Base-by-base conservation (phyloP, 2,888 invertebrate species). In the Thalpophila matura region DNA sequence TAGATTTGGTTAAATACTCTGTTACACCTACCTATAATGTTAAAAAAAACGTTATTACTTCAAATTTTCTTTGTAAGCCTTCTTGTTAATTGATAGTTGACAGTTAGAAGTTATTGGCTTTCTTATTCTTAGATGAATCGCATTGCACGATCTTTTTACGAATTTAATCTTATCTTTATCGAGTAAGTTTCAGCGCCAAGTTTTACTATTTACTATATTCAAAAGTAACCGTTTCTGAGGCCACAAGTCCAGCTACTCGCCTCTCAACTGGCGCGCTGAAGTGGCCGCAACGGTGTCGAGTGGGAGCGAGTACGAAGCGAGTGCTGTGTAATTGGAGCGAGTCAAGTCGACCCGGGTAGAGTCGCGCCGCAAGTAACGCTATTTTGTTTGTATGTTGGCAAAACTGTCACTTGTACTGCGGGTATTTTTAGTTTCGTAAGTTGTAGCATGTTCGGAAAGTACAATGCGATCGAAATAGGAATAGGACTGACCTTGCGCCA, bases 201-300 rank as follows among this genome's bases (percentile, higher is more conserved):
- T 65, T 50, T 46, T 20, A 42, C 24, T 70, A 53, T 64, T 49
- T 53, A 73, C 16, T 51, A 42, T 14, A 68, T 14, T 6, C 12
- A 29, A 51, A 59, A 53, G 26, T 51, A 38, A 56, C 22, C 22
- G 40, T 55, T 63, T 46, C 47, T 74, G 33, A 35, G 33, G 37
- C 47, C 47, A 63, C 53, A 50, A 58, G 40, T 43, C 58, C 38
- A 38, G 55, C 43, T 55, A 53, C 60, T 59, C 20, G 51, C 53
- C n/a, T 54, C 47, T 38, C 63, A 42, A 57, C 63, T 54, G 63
- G 46, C 53, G 33, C n/a, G 16, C 24, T 77, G 51, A 49, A 80
- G 81, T 58, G 70, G 42, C 63, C 61, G 37, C 71, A 80, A 76
- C 64, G 43, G 68, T 80, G 80, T 80, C 80, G 79, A 80, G 80